phyloP scores from a whole-genome alignment of 2,113 vertebrate genomes.

The Sorex araneus region DNA sequence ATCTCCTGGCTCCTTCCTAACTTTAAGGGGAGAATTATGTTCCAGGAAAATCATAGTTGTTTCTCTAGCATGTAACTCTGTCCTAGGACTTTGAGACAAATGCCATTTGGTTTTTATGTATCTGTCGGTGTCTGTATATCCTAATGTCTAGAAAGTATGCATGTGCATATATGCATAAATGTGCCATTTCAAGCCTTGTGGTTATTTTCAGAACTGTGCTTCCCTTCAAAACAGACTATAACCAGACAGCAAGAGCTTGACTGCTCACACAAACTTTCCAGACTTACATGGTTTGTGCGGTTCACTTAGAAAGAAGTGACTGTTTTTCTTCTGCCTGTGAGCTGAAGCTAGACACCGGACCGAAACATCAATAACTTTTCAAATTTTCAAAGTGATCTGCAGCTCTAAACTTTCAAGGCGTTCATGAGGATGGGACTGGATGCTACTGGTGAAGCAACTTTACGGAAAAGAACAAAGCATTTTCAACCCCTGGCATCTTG shows the following conservation, averaged over 20 bases:
- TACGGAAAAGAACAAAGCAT: not conserved
- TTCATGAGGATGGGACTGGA: not conserved
- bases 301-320: constrained; percentile 59
- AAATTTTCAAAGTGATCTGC: not conserved
- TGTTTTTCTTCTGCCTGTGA: not conserved
- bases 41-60: constrained; percentile 49
- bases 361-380: constrained; percentile 39
- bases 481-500: too few species aligned
- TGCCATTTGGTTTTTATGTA: not conserved
- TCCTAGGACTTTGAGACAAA: constrained; percentile 7
- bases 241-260: constrained; percentile 50
- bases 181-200: constrained; percentile 59
- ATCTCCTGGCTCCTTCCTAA: not conserved
- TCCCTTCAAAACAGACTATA: constrained; percentile 10
- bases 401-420: constrained; percentile 2
- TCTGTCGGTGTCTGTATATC: not conserved
- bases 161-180: not conserved
- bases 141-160: not conserved
- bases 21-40: constrained; percentile 15
- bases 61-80: not conserved
- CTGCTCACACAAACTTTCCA: constrained; percentile 45
- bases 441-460: not conserved
- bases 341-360: not conserved
- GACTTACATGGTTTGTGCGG: not conserved
- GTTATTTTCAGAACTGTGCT: constrained; percentile 74